These are phyloP conservation scores for Theristicus caerulescens DNA, from an alignment of 2,113 vertebrate species.

Conservation along the genomic window DNA sequence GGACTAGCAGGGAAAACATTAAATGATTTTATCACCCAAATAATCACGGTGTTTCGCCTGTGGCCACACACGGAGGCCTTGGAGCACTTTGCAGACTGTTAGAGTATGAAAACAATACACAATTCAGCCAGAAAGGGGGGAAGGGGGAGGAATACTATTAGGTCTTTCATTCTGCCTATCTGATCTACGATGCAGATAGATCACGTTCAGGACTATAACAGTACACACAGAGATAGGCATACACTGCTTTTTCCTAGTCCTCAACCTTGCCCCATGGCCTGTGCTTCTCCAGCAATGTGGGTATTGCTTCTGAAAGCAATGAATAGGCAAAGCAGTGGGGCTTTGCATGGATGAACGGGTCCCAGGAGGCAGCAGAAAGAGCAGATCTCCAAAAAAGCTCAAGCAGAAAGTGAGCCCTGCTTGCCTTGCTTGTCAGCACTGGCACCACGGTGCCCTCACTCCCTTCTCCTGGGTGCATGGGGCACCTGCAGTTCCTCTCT, in stretches of 20 bases:
- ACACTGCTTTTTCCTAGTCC: neutral
- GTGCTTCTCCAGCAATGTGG: neutral
- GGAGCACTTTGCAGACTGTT: slow-evolving; percentile 16
- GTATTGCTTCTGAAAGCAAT: neutral
- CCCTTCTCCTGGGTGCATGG: neutral
- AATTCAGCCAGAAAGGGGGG: slow-evolving; percentile 31
- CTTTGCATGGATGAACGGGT: neutral
- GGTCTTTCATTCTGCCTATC: slow-evolving; percentile 60
- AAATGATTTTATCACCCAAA: slow-evolving; percentile 44
- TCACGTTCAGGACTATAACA: slow-evolving; percentile 18
- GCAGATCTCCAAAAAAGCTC: neutral
- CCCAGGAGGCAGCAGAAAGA: neutral
- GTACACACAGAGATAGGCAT: neutral
- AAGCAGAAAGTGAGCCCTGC: neutral
- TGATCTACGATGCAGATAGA: slow-evolving; percentile 42
- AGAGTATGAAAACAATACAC: slow-evolving; percentile 46
- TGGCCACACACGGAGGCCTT: slow-evolving; percentile 52
- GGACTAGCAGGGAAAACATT: neutral
- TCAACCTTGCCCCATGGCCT: neutral
- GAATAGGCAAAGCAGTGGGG: neutral
- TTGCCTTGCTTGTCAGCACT: neutral
- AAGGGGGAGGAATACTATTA: slow-evolving; percentile 35
- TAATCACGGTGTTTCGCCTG: neutral
- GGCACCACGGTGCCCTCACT: neutral
- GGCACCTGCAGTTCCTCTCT: neutral